Percentiles rank a stretch among this genome's conserved stretches.
These are phyloP conservation scores for Drosophila repletoides DNA, from an alignment of 1,140 invertebrate genomes.

Conservation along the genomic window DNA sequence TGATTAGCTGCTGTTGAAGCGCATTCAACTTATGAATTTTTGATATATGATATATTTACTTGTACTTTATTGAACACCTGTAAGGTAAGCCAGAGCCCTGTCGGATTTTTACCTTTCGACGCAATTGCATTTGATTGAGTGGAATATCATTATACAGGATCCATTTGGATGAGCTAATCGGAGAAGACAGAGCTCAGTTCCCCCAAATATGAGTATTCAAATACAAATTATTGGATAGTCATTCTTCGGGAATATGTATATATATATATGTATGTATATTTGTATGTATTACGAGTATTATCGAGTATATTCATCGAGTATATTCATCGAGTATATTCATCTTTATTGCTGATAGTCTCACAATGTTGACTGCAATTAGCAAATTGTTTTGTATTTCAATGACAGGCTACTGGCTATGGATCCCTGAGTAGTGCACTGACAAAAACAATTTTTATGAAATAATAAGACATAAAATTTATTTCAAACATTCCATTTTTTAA, in stretches of 20 bases:
- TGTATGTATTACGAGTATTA: neutral
- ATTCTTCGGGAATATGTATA: too few relatives aligned
- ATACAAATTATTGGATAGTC: constrained; percentile 11
- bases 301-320: neutral
- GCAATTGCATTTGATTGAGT: constrained; percentile 37
- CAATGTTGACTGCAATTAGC: constrained; percentile 33
- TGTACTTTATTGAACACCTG: constrained; percentile 17
- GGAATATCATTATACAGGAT: constrained; percentile 27
- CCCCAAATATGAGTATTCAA: neutral
- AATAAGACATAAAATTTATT: too few relatives aligned
- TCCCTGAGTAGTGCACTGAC: constrained; percentile 6
- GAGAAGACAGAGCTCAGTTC: constrained; percentile 21
- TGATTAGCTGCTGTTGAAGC: constrained; percentile 31
- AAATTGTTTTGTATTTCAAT: constrained; percentile 22
- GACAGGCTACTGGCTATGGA: neutral
- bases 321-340: constrained; percentile 1
- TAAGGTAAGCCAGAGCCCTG: constrained; percentile 3
- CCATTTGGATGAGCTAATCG: constrained; percentile 19
- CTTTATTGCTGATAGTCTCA: constrained; percentile 7
- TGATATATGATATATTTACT: constrained; percentile 28
- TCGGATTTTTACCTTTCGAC: neutral
- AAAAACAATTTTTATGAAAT: too few relatives aligned
- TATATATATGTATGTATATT: neutral
- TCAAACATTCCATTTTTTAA: neutral
- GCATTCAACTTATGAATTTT: constrained; percentile 38